Conservation (phyloP, 2,888 invertebrate species). For the Andrena flavipes region DNA sequence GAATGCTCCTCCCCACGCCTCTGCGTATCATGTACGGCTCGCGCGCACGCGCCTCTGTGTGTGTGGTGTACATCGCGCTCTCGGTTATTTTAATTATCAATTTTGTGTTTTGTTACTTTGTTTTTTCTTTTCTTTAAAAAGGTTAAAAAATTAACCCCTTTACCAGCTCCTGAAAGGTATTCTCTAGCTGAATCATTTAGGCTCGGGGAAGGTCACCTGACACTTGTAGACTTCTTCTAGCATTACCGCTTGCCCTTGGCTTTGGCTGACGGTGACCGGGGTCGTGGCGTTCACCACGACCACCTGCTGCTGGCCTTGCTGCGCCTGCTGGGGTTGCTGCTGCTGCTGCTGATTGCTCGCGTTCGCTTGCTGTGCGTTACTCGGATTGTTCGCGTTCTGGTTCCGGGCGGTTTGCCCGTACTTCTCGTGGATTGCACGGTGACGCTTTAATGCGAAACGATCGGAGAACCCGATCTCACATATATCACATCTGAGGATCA, state of each 20-base stretch:
- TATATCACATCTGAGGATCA: constrained; percentile 89
- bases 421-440: constrained; percentile 95
- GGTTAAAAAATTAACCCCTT: constrained; percentile 73
- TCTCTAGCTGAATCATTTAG: constrained; percentile 83
- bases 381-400: constrained; percentile 84
- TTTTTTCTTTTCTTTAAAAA: constrained; percentile 56
- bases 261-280: constrained; percentile 83
- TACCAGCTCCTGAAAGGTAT: constrained; percentile 73
- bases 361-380: constrained; percentile 85
- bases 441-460: constrained; percentile 93
- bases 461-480: constrained; percentile 95
- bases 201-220: constrained; percentile 84
- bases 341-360: constrained; percentile 84
- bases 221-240: constrained; percentile 84
- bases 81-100: constrained; percentile 49
- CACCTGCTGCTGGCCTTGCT: constrained; percentile 82
- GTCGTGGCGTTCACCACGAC: constrained; percentile 83
- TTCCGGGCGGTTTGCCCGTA: constrained; percentile 88
- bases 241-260: constrained; percentile 83
- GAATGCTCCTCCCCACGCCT: constrained; percentile 33
- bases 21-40: constrained; percentile 42
- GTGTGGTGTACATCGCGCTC: constrained; percentile 37
- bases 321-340: constrained; percentile 79
- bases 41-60: constrained; percentile 34
- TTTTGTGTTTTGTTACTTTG: constrained; percentile 14